A percentile compares a stretch with the other conserved stretches of the same genome.
phyloP scores from a whole-genome alignment of 2,113 vertebrate species.

The Australoheros scitulus region DNA sequence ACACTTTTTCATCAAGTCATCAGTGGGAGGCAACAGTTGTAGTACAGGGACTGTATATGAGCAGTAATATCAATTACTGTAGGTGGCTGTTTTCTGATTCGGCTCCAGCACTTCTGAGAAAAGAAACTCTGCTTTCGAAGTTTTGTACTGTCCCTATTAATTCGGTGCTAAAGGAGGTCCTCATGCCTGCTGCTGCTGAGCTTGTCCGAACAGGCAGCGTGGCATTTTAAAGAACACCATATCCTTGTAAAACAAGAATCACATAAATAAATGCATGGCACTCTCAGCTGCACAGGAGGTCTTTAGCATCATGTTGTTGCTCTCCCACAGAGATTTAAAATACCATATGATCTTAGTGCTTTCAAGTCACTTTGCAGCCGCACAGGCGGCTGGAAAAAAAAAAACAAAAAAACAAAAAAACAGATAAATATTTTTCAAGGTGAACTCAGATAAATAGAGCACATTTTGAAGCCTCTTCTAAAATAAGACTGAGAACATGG shows the following conservation, averaged over 20 bases:
- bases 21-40: slow-evolving; percentile 39
- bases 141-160: neutral
- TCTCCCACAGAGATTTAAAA: slow-evolving; percentile 51
- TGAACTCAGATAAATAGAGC: slow-evolving; percentile 47
- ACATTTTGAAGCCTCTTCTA: slow-evolving; percentile 32
- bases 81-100: neutral
- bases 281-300: slow-evolving; percentile 48
- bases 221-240: slow-evolving; percentile 38
- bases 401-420: neutral
- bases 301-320: slow-evolving; percentile 59
- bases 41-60: slow-evolving; percentile 20
- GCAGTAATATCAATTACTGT: slow-evolving; percentile 11
- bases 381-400: neutral
- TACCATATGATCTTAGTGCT: slow-evolving; percentile 38
- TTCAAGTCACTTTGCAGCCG: slow-evolving; percentile 56
- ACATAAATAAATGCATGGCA: slow-evolving; percentile 69
- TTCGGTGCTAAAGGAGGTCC: slow-evolving; percentile 7
- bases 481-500: slow-evolving; percentile 33
- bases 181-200: slow-evolving; percentile 7
- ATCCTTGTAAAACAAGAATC: slow-evolving; percentile 62
- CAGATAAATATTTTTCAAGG: slow-evolving; percentile 52
- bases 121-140: slow-evolving; percentile 1
- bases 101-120: slow-evolving; percentile 8
- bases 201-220: slow-evolving; percentile 33
- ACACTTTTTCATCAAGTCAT: slow-evolving; percentile 36